Evolutionary conservation across 2,797 vertebrate species (phyloP).

Genomic region (Mormyrops attenuatus): DNA sequence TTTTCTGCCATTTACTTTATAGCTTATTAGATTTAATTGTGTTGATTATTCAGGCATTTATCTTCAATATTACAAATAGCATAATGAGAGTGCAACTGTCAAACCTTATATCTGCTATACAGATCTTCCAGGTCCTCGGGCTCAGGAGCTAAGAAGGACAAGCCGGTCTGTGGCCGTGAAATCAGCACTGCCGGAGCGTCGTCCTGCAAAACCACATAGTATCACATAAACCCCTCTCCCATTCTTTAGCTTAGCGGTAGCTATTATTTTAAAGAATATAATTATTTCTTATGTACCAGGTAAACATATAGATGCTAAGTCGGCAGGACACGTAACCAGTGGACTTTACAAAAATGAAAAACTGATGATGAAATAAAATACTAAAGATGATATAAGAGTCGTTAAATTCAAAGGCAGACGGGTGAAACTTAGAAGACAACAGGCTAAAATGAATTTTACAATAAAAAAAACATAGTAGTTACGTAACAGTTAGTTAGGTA

Average conservation of each 20-base stretch:
- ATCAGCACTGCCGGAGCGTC: slow-evolving; percentile 70
- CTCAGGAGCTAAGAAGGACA: slow-evolving; percentile 84
- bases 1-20: not conserved
- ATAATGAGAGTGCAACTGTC: not conserved
- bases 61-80: not conserved
- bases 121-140: slow-evolving; percentile 86
- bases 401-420: not conserved
- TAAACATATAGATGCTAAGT: not conserved
- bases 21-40: not conserved
- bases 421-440: too few relatives aligned
- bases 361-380: not conserved
- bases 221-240: not conserved
- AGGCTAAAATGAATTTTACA: not conserved
- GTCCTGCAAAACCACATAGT: slow-evolving; percentile 58
- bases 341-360: not conserved
- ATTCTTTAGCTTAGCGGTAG: not conserved
- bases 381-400: not conserved
- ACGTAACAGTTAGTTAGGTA: not conserved
- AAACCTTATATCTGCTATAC: slow-evolving; percentile 89
- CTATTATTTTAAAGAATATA: not conserved
- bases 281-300: not conserved
- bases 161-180: slow-evolving; percentile 75
- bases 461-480: not conserved
- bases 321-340: not conserved
- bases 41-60: not conserved